Evolutionary conservation across 2,797 vertebrate species (phyloP).

Genomic region (Lacerta agilis): DNA sequence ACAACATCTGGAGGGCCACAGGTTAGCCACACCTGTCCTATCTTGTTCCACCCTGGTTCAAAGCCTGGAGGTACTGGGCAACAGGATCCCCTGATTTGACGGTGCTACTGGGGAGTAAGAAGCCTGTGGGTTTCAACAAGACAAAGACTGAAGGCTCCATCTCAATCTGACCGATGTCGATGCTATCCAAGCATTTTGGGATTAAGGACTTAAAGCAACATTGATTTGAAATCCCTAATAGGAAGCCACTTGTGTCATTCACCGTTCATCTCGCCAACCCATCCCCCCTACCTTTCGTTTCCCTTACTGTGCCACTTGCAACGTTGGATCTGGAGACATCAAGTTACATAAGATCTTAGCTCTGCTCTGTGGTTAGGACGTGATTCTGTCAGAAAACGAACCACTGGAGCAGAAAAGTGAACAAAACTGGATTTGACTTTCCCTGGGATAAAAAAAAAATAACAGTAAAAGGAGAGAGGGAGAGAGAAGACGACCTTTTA

Average conservation of each 20-base stretch:
- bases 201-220: conserved; percentile 27
- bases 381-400: conserved; percentile 71
- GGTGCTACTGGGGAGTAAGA: too few species aligned
- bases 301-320: conserved; percentile 60
- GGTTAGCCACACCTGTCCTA: too few species aligned
- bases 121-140: not conserved
- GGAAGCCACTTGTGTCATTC: conserved; percentile 12
- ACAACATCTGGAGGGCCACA: too few species aligned
- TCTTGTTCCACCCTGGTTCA: not conserved
- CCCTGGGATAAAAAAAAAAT: conserved; percentile 16
- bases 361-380: conserved; percentile 58
- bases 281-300: conserved; percentile 18
- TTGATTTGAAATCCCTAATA: conserved; percentile 53
- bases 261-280: conserved; percentile 47
- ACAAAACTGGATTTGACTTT: conserved; percentile 73
- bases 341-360: conserved; percentile 71
- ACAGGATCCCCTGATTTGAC: not conserved
- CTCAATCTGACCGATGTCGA: conserved; percentile 14
- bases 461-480: not conserved
- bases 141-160: conserved; percentile 25
- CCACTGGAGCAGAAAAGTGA: conserved; percentile 67
- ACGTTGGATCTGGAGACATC: conserved; percentile 73
- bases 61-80: not conserved
- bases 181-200: conserved; percentile 12
- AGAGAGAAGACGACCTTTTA: not conserved